Percentiles rank a stretch among this genome's conserved stretches.
Conservation (phyloP, 2,888 invertebrate genomes). For the Aquatica leii region DNA sequence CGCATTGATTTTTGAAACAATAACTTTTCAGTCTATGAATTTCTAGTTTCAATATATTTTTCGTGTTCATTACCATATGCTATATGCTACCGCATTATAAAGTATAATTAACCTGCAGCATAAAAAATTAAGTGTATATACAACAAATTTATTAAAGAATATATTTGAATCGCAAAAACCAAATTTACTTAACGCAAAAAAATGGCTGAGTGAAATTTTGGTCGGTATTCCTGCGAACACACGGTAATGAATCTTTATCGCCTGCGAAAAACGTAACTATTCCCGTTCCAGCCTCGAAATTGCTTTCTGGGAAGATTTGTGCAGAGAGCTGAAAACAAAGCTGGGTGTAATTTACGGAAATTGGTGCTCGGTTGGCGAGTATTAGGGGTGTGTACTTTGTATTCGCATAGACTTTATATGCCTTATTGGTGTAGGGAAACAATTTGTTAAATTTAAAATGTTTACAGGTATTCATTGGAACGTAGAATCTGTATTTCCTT, state of each 20-base stretch:
- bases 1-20: constrained; percentile 19
- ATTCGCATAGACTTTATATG: constrained; percentile 37
- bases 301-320: constrained; percentile 65
- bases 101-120: not conserved
- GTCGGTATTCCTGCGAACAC: constrained; percentile 52
- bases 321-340: constrained; percentile 63
- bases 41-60: too few species aligned
- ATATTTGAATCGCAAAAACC: constrained; percentile 33
- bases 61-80: too few species aligned
- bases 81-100: not conserved
- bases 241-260: constrained; percentile 63
- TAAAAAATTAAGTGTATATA: constrained; percentile 7
- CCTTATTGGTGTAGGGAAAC: constrained; percentile 33
- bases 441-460: constrained; percentile 28
- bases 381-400: constrained; percentile 42
- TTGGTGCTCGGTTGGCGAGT: constrained; percentile 57
- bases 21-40: constrained; percentile 23
- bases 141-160: constrained; percentile 20
- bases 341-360: constrained; percentile 65
- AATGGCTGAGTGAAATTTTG: constrained; percentile 53
- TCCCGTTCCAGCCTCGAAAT: constrained; percentile 57
- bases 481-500: constrained; percentile 1
- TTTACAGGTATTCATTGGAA: constrained; percentile 10
- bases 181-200: constrained; percentile 42
- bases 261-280: constrained; percentile 61